Conservation (phyloP, 1,140 invertebrate species). For the Branchinecta lindahli region DNA sequence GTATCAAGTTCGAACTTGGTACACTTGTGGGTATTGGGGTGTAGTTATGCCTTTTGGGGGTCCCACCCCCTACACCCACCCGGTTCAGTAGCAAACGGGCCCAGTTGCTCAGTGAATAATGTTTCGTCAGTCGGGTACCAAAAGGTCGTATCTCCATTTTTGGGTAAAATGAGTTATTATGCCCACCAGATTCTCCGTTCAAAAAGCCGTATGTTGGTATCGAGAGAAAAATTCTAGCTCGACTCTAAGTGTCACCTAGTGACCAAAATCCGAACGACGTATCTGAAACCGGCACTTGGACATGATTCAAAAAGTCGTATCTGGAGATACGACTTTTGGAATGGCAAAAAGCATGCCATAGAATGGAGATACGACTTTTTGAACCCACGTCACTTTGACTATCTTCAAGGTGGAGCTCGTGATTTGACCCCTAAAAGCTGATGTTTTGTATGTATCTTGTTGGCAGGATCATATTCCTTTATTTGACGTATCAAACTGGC, state of each 20-base stretch:
- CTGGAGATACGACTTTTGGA: no score
- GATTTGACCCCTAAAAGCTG: conserved; percentile 8
- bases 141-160: conserved; percentile 8
- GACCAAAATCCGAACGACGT: conserved; percentile 1
- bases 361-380: not conserved
- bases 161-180: conserved; percentile 1
- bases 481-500: conserved; percentile 1
- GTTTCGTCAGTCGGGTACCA: not conserved
- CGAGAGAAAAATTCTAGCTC: conserved; percentile 1
- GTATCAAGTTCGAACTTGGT: no score
- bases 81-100: no score
- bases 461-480: conserved; percentile 4
- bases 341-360: not conserved
- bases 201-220: not conserved
- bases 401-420: not conserved
- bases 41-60: no score
- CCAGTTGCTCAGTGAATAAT: no score
- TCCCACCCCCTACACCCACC: no score
- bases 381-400: not conserved
- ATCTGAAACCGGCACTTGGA: no score
- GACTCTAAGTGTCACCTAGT: conserved; percentile 1
- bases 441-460: conserved; percentile 9
- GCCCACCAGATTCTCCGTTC: conserved; percentile 4
- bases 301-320: no score
- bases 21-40: no score